phyloP scores from a whole-genome alignment of 23 tunicate genomes.

The Diplosoma virens region DNA sequence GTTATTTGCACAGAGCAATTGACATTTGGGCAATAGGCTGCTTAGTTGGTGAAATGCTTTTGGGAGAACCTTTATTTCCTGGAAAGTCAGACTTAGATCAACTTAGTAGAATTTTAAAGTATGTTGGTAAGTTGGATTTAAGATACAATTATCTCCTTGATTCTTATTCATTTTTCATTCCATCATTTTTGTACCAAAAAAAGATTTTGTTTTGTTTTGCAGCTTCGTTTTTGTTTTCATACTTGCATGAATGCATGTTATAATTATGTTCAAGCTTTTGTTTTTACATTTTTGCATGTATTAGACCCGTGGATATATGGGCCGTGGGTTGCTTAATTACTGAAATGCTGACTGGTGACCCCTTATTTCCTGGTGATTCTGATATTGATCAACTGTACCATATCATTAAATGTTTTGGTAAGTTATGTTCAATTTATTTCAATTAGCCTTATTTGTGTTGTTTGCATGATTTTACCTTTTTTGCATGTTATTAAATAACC shows the following conservation, averaged over 20 bases:
- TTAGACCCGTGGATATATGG: conserved; percentile 93
- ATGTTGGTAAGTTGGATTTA: conserved; percentile 84
- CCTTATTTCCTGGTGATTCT: conserved; percentile 97
- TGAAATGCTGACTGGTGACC: conserved; percentile 95
- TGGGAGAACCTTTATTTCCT: conserved; percentile 83
- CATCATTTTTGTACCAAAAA: no score
- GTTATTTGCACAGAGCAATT: conserved; percentile 51
- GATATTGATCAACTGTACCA: conserved; percentile 97
- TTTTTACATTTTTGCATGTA: conserved; percentile 2
- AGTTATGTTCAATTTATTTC: conserved; percentile 15
- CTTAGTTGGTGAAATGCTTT: conserved; percentile 80
- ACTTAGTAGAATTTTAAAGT: conserved; percentile 52
- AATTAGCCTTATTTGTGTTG: no score
- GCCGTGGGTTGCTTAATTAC: conserved; percentile 94
- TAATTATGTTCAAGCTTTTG: not conserved
- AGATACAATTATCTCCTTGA: no score
- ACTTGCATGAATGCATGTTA: not conserved
- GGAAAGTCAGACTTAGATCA: conserved; percentile 90
- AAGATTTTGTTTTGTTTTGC: no score
- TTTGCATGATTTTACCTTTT: no score
- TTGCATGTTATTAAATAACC: no score
- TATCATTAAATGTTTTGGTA: conserved; percentile 86
- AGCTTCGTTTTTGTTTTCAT: conserved; percentile 15
- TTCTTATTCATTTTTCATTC: no score
- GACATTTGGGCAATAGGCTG: conserved; percentile 93